Evolutionary conservation across 92 coral and sea anemone genomes (phyloP).

Genomic region (Pocillopora meandrina): DNA sequence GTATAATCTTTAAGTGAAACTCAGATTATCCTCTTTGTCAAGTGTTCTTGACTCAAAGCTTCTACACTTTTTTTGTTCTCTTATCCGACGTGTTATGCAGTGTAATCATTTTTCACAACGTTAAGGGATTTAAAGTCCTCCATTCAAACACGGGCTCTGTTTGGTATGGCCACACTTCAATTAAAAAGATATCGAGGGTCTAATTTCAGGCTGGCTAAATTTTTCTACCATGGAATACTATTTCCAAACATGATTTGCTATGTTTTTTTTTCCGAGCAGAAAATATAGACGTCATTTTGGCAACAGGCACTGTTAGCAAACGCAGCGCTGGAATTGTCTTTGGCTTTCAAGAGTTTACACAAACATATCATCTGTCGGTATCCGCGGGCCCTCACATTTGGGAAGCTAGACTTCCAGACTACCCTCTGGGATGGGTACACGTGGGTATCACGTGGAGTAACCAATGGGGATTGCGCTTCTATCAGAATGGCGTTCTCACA

Average conservation of each 20-base stretch:
- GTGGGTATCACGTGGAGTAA: constrained; percentile 40
- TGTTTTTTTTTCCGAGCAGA: background rate
- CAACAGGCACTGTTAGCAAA: constrained; percentile 6
- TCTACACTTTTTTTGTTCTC: too few species aligned
- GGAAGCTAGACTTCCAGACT: constrained; percentile 26
- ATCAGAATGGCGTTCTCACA: constrained; percentile 13
- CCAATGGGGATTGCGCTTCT: constrained; percentile 27
- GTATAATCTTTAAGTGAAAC: too few species aligned
- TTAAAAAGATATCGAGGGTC: too few species aligned
- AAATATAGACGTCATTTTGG: constrained; percentile 14
- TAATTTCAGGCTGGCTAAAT: background rate
- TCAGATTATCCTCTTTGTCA: too few species aligned
- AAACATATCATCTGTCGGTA: constrained; percentile 22
- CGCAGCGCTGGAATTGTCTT: constrained; percentile 17
- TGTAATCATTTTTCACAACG: too few species aligned
- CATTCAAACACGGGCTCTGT: too few species aligned
- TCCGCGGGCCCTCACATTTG: constrained; percentile 23
- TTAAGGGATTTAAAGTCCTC: too few species aligned
- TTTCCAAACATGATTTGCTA: background rate
- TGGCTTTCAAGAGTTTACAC: constrained; percentile 11
- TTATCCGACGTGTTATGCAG: too few species aligned
- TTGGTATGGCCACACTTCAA: too few species aligned
- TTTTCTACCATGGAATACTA: background rate
- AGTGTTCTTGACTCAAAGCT: too few species aligned
- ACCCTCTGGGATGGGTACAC: constrained; percentile 24